Evolutionary conservation across 1,140 invertebrate species (phyloP).

Genomic region (Metaphire vulgaris): DNA sequence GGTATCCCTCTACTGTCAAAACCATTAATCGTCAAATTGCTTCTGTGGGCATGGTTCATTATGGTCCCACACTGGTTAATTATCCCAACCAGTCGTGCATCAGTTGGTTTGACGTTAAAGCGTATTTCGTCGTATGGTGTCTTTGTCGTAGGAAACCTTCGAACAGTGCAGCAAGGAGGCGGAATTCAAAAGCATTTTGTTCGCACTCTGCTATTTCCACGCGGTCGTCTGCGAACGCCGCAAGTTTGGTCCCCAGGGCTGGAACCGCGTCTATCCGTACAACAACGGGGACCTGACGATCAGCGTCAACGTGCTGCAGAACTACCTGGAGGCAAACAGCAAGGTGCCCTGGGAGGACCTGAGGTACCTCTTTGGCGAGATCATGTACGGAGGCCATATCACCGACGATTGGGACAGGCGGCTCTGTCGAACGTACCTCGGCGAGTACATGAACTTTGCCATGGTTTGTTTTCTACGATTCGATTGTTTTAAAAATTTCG

Average conservation of each 20-base stretch:
- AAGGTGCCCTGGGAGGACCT: constrained; percentile 48
- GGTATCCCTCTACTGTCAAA: too few relatives aligned
- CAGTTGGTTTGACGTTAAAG: too few relatives aligned
- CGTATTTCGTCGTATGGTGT: too few relatives aligned
- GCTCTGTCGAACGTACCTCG: constrained; percentile 82
- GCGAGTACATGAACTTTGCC: constrained; percentile 86
- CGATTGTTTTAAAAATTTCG: too few relatives aligned
- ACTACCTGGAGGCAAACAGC: constrained; percentile 83
- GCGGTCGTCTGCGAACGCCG: constrained; percentile 90
- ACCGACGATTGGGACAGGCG: constrained; percentile 93
- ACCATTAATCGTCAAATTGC: too few relatives aligned
- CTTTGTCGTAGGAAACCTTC: constrained; percentile 87
- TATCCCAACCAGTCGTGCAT: too few relatives aligned
- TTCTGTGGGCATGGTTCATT: too few relatives aligned
- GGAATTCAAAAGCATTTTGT: constrained; percentile 89
- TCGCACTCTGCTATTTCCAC: constrained; percentile 92
- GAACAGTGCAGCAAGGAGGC: constrained; percentile 91
- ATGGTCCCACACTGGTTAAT: too few relatives aligned
- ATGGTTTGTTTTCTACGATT: constrained; percentile 59
- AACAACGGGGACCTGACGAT: constrained; percentile 79
- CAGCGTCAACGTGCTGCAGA: constrained; percentile 86
- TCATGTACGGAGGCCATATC: constrained; percentile 97
- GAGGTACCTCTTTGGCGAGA: constrained; percentile 84
- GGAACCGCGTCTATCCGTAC: constrained; percentile 63
- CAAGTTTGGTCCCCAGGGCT: constrained; percentile 92